phyloP scores from a whole-genome alignment of 2,113 vertebrate species.

The Vicugna pacos region DNA sequence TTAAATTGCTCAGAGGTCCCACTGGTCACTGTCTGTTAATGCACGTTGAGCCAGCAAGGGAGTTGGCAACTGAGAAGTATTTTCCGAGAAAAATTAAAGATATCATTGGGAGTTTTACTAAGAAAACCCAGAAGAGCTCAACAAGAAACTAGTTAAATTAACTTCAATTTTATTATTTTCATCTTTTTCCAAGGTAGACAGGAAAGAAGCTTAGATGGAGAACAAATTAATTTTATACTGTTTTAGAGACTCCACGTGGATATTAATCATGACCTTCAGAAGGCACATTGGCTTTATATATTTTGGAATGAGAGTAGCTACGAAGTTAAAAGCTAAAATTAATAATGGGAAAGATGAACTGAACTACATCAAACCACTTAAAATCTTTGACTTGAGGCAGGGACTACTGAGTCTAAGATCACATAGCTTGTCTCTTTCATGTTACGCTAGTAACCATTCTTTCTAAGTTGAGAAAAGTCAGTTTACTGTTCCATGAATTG shows the following conservation, averaged over 20 bases:
- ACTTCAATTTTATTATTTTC: constrained; percentile 14
- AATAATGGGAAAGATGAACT: neutral
- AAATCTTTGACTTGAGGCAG: neutral
- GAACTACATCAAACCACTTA: neutral
- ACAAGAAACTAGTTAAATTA: constrained; percentile 59
- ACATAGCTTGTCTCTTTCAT: neutral
- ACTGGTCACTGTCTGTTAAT: neutral
- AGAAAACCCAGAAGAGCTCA: constrained; percentile 57
- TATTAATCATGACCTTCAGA: constrained; percentile 30
- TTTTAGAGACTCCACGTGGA: neutral
- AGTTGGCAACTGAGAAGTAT: constrained; percentile 41
- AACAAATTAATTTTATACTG: constrained; percentile 61
- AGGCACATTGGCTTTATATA: neutral
- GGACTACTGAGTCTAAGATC: neutral
- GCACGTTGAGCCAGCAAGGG: neutral
- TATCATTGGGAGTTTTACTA: constrained; percentile 62
- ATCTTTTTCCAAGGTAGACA: constrained; percentile 10
- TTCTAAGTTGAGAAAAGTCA: neutral
- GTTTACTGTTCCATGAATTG: neutral
- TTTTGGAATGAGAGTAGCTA: constrained; percentile 3
- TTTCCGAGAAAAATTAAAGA: constrained; percentile 55
- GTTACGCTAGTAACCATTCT: neutral
- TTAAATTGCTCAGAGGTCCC: neutral
- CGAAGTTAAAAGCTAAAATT: constrained; percentile 35
- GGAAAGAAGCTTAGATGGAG: constrained; percentile 63